Base-by-base conservation (phyloP, 2,888 invertebrate genomes). In the Rhodophaea formosa region DNA sequence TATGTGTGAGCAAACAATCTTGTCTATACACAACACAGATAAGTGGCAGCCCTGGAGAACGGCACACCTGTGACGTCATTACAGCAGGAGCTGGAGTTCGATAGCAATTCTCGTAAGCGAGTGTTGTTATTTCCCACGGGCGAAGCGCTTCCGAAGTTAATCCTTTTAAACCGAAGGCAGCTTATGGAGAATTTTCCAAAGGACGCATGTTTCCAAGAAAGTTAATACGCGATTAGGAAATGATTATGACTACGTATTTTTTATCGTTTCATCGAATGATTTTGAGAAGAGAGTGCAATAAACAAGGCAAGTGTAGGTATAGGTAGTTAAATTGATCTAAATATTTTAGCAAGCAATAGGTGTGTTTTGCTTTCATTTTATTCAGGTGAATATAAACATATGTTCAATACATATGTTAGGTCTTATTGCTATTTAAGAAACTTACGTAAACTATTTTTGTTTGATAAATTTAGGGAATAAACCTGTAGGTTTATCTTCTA, bases 101-200 rank as follows among this genome's bases (percentile, higher is more conserved):
- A 56, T 56, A 56, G 56, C 56, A 56, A 56, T 56, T 42, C 56
- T 56, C 29, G 49, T 56, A 56, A 56, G 56, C 56, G 53, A 53
- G 42, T 56, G 56, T 47, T 54, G 56, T 56, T 56, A 56, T 56
- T 56, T 56, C 56, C 56, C 56, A 56, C 49, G 56, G 56, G 56
- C 56, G 49, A 51, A 39, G n/a, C 23, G 42, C 56, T 56, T 35
- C 39, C 32, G 47, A 43, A 56, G 49, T 51, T 56, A 49, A 56
- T 56, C 49, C 56, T 56, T 56, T 49, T 56, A 56, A 39, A 56
- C 43, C 44, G 43, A 44, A 44, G 30, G 30, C 14, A 44, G 44
- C 30, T 54, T 54, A 44, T 32, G 44, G 43, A 23, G 29, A 54
- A 43, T 44, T 45, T 45, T 30, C 16, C 14, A 49, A 51, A 17